These are phyloP conservation scores for Trichogramma pretiosum DNA, from an alignment of 1,140 invertebrate species.

Conservation along the genomic window DNA sequence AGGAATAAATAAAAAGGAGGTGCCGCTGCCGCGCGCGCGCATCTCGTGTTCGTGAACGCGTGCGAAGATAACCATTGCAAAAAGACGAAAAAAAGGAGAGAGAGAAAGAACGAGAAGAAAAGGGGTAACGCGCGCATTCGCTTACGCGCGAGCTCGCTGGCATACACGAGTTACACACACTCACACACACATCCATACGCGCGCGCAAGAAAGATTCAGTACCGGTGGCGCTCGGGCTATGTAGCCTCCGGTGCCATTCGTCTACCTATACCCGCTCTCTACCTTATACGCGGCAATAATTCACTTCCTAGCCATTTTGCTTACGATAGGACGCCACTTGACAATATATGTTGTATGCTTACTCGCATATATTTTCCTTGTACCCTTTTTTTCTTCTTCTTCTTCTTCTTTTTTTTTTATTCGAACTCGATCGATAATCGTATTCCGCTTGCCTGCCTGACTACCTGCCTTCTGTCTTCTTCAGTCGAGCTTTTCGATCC, in stretches of 20 bases:
- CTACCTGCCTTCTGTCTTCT: too few relatives aligned
- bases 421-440: too few relatives aligned
- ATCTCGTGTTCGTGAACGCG: neutral
- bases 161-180: too few relatives aligned
- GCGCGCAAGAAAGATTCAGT: too few relatives aligned
- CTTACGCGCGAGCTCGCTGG: neutral
- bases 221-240: too few relatives aligned
- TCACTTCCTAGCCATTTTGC: constrained; percentile 38
- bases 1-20: too few relatives aligned
- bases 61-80: neutral
- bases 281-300: constrained; percentile 35
- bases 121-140: neutral
- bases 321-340: constrained; percentile 32
- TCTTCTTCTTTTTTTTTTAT: too few relatives aligned
- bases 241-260: constrained; percentile 26
- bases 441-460: too few relatives aligned
- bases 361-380: constrained; percentile 10
- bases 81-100: neutral
- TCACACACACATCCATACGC: too few relatives aligned
- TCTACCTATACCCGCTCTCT: too few relatives aligned
- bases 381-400: constrained; percentile 3
- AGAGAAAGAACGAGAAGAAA: neutral
- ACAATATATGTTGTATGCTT: constrained; percentile 27
- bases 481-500: too few relatives aligned
- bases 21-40: too few relatives aligned